Evolutionary conservation across 2,888 invertebrate genomes (phyloP), one percentile per base, ranked within the genome.

Genomic region (Podabrus alpinus): DNA sequence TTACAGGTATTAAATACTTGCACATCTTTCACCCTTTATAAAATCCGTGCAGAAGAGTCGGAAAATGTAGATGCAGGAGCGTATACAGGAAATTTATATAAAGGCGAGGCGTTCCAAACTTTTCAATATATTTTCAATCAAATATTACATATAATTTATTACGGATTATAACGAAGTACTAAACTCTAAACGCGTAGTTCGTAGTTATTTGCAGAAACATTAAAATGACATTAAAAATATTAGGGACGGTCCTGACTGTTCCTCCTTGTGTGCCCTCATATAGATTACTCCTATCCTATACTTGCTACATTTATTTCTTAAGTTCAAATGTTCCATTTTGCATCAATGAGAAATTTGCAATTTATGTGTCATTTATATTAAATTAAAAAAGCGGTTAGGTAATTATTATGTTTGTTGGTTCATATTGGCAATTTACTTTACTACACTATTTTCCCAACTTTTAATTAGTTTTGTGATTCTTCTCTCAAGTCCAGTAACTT

Each of bases 1-100:
- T 64, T 64, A 64, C 62, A 64, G 17, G 19, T 64, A 64, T 64
- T 64, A 64, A 64, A 15, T n/a, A 64, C 62, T 64, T 64, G 62
- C 62, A 64, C 62, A 64, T 64, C 62, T 64, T 64, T 64, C n/a
- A 45, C 45, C 45, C 45, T 45, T 45, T 45, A 45, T 45, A 45
- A 45, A 45, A 45, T 45, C n/a, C n/a, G 45, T 45, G n/a, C 45
- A n/a, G 45, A 29, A 5, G 5, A 45, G 45, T 45, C n/a, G 45
- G 45, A n/a, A n/a, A 45, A 45, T 45, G 45, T 45, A 45, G 7
- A 45, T 45, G 4, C n/a, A 45, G 45, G n/a, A n/a, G 45, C n/a
- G n/a, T 13, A 45, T 2, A n/a, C n/a, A 7, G n/a, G n/a, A 45
- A n/a, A 45, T n/a, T n/a, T 45, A n/a, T 45, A 45, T n/a, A 45